Base-by-base conservation (phyloP, 2,113 vertebrate species). In the Periophthalmus modestus region DNA sequence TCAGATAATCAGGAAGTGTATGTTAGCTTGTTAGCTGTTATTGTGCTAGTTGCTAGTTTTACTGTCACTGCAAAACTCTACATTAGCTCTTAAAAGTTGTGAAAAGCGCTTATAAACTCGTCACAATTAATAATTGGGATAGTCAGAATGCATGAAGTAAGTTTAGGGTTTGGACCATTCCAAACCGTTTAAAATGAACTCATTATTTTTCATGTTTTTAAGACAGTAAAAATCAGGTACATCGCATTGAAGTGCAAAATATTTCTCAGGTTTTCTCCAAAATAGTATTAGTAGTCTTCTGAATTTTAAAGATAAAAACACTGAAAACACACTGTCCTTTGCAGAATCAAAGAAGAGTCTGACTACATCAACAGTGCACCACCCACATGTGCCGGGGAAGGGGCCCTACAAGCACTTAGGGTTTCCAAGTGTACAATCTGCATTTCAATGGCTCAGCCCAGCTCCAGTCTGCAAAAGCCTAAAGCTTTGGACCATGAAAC, bases 381-480 rank as follows among this genome's bases (percentile, higher is more conserved):
- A 63, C 66, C 57, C 69, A 71, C 54, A 28, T 33, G 23, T 67
- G 13, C 69, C 54, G 63, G 76, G 48, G 63, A 62, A 77, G 61
- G 73, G 57, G 55, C 78, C 63, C 71, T 85, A 70, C 54, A 68
- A 79, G 75, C 75, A 74, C 77, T 71, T 65, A 77, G 69, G 52
- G 54, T n/a, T 68, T 75, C 72, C 62, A 65, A 72, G 34, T 71
- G 77, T 81, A 84, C 77, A 73, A 76, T 83, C 73, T 69, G 73
- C 72, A 82, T 82, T 77, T 86, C 59, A 82, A 70, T 68, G 47
- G 73, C 21, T 47, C 36, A 19, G 36, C 68, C 66, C 28, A 59
- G 34, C 71, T 54, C 34, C 73, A 63, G 72, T 83, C 78, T 77
- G 76, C 23, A 57, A 43, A 66, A 66, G 57, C 66, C 69, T 12